Conservation (phyloP, 2,888 invertebrate genomes). For the Marasmarcha lunaedactyla region DNA sequence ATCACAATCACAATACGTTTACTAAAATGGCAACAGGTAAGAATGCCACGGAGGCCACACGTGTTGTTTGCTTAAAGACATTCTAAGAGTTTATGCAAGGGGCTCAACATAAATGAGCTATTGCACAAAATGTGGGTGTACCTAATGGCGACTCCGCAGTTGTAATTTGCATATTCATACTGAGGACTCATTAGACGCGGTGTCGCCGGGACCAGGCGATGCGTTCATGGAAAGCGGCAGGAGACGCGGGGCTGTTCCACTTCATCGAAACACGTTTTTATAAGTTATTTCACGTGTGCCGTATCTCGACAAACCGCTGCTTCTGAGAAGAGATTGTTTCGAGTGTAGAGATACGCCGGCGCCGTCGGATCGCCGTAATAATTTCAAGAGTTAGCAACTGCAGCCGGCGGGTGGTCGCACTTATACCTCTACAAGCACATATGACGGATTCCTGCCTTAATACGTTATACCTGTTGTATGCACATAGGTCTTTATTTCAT, state of each 20-base stretch:
- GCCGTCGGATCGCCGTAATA: slow-evolving; percentile 26
- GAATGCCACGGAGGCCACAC: slow-evolving; percentile 17
- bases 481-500: too few relatives aligned
- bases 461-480: too few relatives aligned
- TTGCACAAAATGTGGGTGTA: slow-evolving; percentile 18
- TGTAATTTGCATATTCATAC: slow-evolving; percentile 36
- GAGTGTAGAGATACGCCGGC: slow-evolving; percentile 13
- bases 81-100: slow-evolving; percentile 17
- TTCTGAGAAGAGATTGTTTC: slow-evolving; percentile 16
- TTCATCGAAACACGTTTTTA: slow-evolving; percentile 29
- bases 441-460: background rate
- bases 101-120: slow-evolving; percentile 24
- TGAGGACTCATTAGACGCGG: slow-evolving; percentile 30
- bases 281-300: slow-evolving; percentile 20
- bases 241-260: slow-evolving; percentile 11
- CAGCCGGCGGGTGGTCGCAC: slow-evolving; percentile 34
- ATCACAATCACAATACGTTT: slow-evolving; percentile 18
- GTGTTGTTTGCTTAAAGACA: background rate
- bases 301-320: slow-evolving; percentile 15
- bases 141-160: slow-evolving; percentile 11
- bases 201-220: slow-evolving; percentile 33
- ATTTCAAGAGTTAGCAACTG: slow-evolving; percentile 19
- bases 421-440: background rate
- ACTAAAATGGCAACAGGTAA: slow-evolving; percentile 13
- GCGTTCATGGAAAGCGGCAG: slow-evolving; percentile 31